A percentile compares a stretch with the other conserved stretches of the same genome.
phyloP scores from a whole-genome alignment of 2,797 vertebrate species.

The Sebastes miniatus region DNA sequence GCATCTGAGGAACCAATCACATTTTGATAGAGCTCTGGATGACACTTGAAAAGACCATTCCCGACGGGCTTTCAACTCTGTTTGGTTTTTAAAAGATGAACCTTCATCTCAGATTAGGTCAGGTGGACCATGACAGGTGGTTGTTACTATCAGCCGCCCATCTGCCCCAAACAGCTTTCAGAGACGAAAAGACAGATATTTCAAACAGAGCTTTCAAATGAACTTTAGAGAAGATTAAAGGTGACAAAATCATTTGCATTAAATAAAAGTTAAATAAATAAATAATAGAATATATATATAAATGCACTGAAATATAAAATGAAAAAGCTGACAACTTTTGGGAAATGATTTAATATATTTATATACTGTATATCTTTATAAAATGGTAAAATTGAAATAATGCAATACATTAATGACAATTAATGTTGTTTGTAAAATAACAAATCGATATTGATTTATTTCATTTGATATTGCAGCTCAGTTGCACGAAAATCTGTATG shows the following conservation, averaged over 20 bases:
- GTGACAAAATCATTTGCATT: not conserved
- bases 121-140: constrained; percentile 22
- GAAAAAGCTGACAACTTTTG: not conserved
- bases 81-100: constrained; percentile 26
- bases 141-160: not conserved
- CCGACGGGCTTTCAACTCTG: constrained; percentile 25
- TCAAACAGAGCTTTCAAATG: not conserved
- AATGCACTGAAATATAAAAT: not conserved
- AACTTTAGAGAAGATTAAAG: not conserved
- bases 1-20: constrained; percentile 28
- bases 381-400: not conserved
- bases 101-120: constrained; percentile 45
- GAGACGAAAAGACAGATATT: not conserved
- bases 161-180: not conserved
- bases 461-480: not conserved
- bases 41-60: constrained; percentile 35
- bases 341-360: not conserved
- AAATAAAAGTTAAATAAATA: not conserved
- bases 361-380: not conserved
- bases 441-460: not conserved
- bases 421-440: not conserved
- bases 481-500: too few relatives aligned
- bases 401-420: not conserved
- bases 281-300: not conserved
- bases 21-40: constrained; percentile 22